phyloP scores from a whole-genome alignment of 2,888 invertebrate species.

The Octonoba sinensis region DNA sequence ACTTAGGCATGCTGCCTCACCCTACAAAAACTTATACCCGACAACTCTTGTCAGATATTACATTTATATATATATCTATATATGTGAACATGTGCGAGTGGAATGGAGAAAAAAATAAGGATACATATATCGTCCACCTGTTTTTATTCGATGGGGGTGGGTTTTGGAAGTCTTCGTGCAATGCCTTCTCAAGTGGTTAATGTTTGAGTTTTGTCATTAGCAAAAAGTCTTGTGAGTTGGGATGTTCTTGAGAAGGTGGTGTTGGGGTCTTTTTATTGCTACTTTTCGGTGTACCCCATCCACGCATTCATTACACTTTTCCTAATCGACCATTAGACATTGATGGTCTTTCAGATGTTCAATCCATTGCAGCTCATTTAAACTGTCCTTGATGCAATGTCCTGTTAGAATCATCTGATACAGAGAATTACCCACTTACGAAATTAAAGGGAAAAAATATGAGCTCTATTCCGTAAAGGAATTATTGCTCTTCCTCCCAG shows the following conservation, averaged over 20 bases:
- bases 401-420: no score
- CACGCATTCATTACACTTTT: conserved; percentile 31
- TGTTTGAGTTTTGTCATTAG: conserved; percentile 55
- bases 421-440: no score
- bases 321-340: conserved; percentile 48
- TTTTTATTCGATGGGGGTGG: conserved; percentile 38
- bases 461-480: no score
- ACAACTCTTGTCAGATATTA: conserved; percentile 52
- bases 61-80: conserved; percentile 42
- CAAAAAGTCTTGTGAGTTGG: conserved; percentile 8
- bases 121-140: conserved; percentile 44
- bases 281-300: neutral
- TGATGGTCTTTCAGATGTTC: conserved; percentile 21
- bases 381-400: no score
- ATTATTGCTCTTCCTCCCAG: no score
- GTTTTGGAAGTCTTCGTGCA: conserved; percentile 49
- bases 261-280: conserved; percentile 33
- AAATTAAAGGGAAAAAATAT: no score
- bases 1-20: conserved; percentile 18
- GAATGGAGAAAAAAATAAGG: neutral
- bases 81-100: neutral
- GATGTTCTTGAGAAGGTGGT: conserved; percentile 17
- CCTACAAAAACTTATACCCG: neutral
- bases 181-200: conserved; percentile 48
- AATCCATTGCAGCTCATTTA: no score